Conservation (phyloP, 2,888 invertebrate genomes). For the Ormyrus rosae region DNA sequence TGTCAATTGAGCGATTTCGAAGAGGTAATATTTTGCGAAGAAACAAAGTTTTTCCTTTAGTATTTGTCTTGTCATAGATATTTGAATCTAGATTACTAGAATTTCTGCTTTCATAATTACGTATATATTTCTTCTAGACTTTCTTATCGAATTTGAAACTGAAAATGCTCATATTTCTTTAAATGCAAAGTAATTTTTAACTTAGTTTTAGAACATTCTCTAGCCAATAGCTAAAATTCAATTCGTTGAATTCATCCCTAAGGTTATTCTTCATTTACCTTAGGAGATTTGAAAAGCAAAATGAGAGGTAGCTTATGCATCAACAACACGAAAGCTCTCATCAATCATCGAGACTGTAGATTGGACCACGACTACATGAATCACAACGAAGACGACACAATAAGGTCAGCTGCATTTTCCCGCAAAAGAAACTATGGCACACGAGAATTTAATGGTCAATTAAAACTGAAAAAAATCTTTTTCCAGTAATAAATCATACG, state of each 20-base stretch:
- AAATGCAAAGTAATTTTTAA: background rate
- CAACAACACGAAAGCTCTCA: constrained; percentile 86
- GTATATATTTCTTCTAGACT: background rate
- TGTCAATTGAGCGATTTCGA: constrained; percentile 10
- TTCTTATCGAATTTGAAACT: background rate
- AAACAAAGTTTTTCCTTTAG: background rate
- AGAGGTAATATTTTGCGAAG: constrained; percentile 27
- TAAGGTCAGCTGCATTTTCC: constrained; percentile 70
- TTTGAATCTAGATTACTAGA: background rate
- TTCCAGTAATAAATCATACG: constrained; percentile 91
- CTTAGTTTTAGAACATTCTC: no score
- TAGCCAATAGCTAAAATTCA: no score
- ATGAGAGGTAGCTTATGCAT: constrained; percentile 88
- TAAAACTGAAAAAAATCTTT: constrained; percentile 16
- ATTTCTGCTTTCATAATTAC: background rate
- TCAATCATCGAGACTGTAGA: constrained; percentile 87
- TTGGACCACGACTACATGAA: constrained; percentile 85
- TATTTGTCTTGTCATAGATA: constrained; percentile 6
- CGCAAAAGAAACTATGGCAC: background rate
- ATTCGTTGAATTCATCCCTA: no score
- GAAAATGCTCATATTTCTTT: background rate
- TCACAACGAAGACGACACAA: constrained; percentile 80
- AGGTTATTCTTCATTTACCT: background rate
- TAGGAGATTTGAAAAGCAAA: constrained; percentile 88
- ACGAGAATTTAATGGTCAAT: background rate